phyloP scores from a whole-genome alignment of 2,797 vertebrate species.

The Lates japonicus region DNA sequence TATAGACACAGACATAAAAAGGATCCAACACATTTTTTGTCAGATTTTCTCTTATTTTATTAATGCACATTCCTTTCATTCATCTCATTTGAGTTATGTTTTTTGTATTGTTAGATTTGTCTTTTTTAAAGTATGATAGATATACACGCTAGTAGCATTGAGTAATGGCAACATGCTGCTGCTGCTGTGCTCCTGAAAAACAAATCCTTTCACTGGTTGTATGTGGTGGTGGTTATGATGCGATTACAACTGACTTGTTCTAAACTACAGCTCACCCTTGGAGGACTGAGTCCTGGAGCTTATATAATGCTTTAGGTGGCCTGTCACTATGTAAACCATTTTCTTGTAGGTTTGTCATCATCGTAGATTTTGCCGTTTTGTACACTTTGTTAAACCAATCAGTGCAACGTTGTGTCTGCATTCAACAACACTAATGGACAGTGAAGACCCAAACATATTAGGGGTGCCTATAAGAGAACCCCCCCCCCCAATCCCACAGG shows the following conservation, averaged over 20 bases:
- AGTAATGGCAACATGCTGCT: constrained; percentile 87
- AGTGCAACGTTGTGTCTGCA: constrained; percentile 37
- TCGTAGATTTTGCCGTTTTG: constrained; percentile 30
- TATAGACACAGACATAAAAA: constrained; percentile 61
- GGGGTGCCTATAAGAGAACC: neutral
- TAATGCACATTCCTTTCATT: constrained; percentile 88
- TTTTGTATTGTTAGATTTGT: constrained; percentile 80
- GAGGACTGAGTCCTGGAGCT: constrained; percentile 41
- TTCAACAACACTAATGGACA: constrained; percentile 34
- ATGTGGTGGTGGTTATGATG: constrained; percentile 56
- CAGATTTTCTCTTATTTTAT: constrained; percentile 85
- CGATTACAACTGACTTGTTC: constrained; percentile 53
- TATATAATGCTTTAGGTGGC: constrained; percentile 23
- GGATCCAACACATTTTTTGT: constrained; percentile 67
- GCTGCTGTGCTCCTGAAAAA: constrained; percentile 82
- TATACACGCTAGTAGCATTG: constrained; percentile 84
- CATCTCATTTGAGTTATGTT: constrained; percentile 84
- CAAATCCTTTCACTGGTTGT: constrained; percentile 59
- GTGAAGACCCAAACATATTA: constrained; percentile 25
- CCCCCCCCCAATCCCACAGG: neutral
- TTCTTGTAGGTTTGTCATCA: constrained; percentile 26
- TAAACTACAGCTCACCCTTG: constrained; percentile 55
- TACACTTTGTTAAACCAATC: constrained; percentile 43
- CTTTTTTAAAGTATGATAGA: constrained; percentile 82
- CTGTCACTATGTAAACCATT: constrained; percentile 44